Conservation (phyloP, 1,140 invertebrate genomes). For the Pseudachorutes palmiensis region DNA sequence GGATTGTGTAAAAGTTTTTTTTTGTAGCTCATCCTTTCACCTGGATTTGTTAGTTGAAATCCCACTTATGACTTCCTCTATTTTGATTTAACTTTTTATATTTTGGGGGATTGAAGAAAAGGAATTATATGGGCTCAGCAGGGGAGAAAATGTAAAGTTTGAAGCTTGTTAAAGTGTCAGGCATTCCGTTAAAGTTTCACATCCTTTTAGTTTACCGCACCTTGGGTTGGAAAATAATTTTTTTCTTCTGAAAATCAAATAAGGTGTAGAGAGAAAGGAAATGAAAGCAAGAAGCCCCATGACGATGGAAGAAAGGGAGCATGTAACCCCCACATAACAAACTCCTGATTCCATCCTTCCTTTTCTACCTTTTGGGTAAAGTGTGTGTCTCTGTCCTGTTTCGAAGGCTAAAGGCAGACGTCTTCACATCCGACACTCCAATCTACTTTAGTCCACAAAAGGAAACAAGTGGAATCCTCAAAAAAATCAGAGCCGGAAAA, state of each 20-base stretch:
- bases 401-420: background rate
- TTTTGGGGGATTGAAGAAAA: too few relatives aligned
- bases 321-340: background rate
- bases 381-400: background rate
- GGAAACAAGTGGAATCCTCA: background rate
- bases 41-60: too few relatives aligned
- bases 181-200: background rate
- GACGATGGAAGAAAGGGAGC: background rate
- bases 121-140: too few relatives aligned
- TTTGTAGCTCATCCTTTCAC: too few relatives aligned
- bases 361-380: background rate
- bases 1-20: too few relatives aligned
- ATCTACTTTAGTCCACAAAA: background rate
- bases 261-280: background rate
- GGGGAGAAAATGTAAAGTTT: background rate
- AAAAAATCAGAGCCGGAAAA: background rate
- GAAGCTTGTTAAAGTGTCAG: conserved; percentile 3
- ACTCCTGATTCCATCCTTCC: background rate
- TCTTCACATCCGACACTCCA: background rate
- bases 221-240: background rate
- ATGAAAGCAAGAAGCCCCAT: conserved; percentile 6
- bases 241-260: conserved; percentile 1
- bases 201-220: background rate
- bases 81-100: too few relatives aligned
- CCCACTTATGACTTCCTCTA: too few relatives aligned